Evolutionary conservation across 2,888 invertebrate genomes (phyloP), one percentile per base, ranked within the genome.

Genomic region (Torymus aiolomorphi): DNA sequence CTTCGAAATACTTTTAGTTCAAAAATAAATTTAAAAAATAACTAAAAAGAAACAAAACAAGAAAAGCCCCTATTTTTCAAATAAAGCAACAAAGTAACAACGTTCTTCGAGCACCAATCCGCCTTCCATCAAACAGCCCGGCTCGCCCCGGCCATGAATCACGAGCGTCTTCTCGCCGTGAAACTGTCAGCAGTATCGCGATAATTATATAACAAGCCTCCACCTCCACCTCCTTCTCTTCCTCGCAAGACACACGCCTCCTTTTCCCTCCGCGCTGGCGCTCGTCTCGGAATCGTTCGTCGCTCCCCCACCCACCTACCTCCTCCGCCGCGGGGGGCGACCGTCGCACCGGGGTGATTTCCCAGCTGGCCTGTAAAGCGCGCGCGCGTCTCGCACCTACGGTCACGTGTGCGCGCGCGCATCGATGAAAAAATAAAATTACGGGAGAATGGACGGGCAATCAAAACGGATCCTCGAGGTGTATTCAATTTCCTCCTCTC

Each of bases 301-400:
- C 42, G 5, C 8, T 10, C 8, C 8, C 42, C 42, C 31, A 3
- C 42, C 42, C 8, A 8, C 42, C 8, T 42, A 8, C 42, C 8
- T 42, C 8, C 42, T 42, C 4, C 42, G 71, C 16, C 49, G 56
- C 52, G 78, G 69, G 75, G 62, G 72, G 79, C 62, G 65, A 72
- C 42, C 72, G 74, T 20, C 51, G 57, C 16, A 67, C 65, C 18
- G 70, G 84, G 84, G 91, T 92, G 92, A 92, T 92, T 92, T 92
- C 92, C 92, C 92, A 89, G 86, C 90, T 91, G 92, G 91, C 92
- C 91, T 91, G 91, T 92, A 92, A 92, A 92, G 90, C 87, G 88
- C 82, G 80, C 80, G 31, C 20, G 52, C 74, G 59, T 31, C 74
- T 56, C 72, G 80, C 74, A 79, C 73, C 82, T 63, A 82, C 85